Evolutionary conservation across 2,888 invertebrate genomes (phyloP).

Genomic region (Thalpophila matura): DNA sequence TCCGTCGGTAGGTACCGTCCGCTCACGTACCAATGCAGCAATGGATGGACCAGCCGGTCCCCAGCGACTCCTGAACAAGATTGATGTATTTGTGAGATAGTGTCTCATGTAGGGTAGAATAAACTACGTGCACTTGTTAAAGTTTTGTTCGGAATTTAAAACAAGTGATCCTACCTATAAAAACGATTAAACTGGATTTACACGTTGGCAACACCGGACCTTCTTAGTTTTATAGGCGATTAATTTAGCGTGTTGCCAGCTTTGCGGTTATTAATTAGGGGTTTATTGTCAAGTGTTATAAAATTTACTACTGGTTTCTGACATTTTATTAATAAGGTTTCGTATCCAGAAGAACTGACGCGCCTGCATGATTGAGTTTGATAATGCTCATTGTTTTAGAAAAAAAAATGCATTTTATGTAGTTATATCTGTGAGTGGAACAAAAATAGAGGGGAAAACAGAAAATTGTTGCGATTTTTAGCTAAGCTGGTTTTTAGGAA

Average conservation of each 20-base stretch:
- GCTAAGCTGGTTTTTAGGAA: too few species aligned
- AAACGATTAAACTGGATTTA: slow-evolving; percentile 53
- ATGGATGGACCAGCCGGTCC: slow-evolving; percentile 69
- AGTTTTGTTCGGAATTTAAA: slow-evolving; percentile 53
- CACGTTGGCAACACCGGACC: slow-evolving; percentile 45
- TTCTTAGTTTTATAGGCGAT: slow-evolving; percentile 50
- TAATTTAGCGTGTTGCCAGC: slow-evolving; percentile 45
- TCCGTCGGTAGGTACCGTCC: slow-evolving; percentile 70
- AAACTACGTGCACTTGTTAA: slow-evolving; percentile 62
- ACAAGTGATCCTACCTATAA: slow-evolving; percentile 22
- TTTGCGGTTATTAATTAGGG: slow-evolving; percentile 50
- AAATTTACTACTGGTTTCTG: slow-evolving; percentile 8
- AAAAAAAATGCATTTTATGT: too few species aligned
- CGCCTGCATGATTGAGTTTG: not conserved
- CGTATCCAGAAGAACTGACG: not conserved
- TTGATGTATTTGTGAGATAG: slow-evolving; percentile 80
- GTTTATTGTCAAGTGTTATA: slow-evolving; percentile 37
- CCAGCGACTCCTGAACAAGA: slow-evolving; percentile 83
- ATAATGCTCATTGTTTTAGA: not conserved
- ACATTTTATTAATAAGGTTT: not conserved
- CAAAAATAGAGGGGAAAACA: too few species aligned
- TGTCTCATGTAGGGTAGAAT: slow-evolving; percentile 66
- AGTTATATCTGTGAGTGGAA: too few species aligned
- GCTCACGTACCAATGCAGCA: slow-evolving; percentile 71
- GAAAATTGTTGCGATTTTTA: too few species aligned